Evolutionary conservation across 2,113 vertebrate species (phyloP).

Genomic region (Steatornis caripensis): DNA sequence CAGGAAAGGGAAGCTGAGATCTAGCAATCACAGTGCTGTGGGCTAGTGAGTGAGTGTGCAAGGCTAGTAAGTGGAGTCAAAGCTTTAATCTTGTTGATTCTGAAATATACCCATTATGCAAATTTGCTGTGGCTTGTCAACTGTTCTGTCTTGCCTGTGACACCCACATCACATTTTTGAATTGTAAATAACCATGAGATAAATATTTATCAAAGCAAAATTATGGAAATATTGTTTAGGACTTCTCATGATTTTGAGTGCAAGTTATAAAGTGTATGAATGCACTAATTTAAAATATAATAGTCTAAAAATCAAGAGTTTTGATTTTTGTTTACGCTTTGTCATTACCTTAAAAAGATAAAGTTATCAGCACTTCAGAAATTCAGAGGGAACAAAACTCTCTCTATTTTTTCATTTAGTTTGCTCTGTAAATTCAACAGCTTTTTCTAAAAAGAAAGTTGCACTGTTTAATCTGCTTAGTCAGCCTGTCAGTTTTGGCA

Average conservation of each 20-base stretch:
- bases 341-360: not conserved
- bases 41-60: not conserved
- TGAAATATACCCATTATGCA: not conserved
- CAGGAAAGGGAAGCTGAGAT: not conserved
- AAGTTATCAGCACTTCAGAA: not conserved
- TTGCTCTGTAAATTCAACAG: not conserved
- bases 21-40: not conserved
- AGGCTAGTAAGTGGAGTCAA: not conserved
- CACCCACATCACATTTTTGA: fast-evolving
- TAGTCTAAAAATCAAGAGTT: not conserved
- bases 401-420: not conserved
- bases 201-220: not conserved
- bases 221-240: not conserved
- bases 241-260: not conserved
- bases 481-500: not conserved
- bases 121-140: not conserved
- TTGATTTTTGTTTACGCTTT: not conserved
- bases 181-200: not conserved
- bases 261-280: not conserved
- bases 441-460: not conserved
- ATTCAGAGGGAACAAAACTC: not conserved
- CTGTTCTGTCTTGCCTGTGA: not conserved
- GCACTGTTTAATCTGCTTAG: not conserved
- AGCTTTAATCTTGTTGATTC: not conserved
- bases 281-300: not conserved